Evolutionary conservation across 2,113 vertebrate genomes (phyloP).

Genomic region (Andinoacara biseriatus): DNA sequence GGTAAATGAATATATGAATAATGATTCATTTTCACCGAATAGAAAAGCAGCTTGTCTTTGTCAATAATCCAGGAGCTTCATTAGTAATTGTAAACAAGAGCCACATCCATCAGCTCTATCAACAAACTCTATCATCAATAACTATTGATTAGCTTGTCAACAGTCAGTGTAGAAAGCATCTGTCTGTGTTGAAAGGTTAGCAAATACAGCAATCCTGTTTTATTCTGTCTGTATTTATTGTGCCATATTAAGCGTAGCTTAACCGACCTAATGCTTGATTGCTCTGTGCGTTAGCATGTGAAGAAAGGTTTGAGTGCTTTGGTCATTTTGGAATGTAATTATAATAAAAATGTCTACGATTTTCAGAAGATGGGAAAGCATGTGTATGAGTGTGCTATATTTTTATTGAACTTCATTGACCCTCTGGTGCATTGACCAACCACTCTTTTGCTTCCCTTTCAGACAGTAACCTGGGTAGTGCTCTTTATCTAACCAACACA

Average conservation of each 20-base stretch:
- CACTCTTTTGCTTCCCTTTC: conserved; percentile 5
- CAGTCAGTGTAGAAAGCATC: conserved; percentile 23
- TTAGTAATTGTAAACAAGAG: conserved; percentile 59
- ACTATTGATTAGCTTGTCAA: conserved; percentile 51
- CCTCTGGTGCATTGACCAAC: not conserved
- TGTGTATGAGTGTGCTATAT: conserved; percentile 19
- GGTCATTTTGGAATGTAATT: not conserved
- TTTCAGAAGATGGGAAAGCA: not conserved
- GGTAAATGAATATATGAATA: conserved; percentile 27
- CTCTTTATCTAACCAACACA: conserved; percentile 8
- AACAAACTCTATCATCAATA: conserved; percentile 43
- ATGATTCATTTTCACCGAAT: conserved; percentile 25
- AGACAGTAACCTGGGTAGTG: conserved; percentile 12
- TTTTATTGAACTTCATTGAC: conserved; percentile 18
- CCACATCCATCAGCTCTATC: conserved; percentile 28
- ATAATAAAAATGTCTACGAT: not conserved
- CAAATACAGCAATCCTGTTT: conserved; percentile 3
- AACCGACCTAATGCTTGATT: conserved; percentile 19
- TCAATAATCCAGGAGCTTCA: conserved; percentile 29
- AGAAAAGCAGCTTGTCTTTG: conserved; percentile 23
- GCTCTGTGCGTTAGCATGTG: not conserved
- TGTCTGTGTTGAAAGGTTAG: conserved; percentile 15
- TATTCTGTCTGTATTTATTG: conserved; percentile 12
- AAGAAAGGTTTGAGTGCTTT: conserved; percentile 16
- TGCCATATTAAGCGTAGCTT: conserved; percentile 14